Evolutionary conservation across 92 coral and sea anemone genomes (phyloP).

Genomic region (Montipora capitata): DNA sequence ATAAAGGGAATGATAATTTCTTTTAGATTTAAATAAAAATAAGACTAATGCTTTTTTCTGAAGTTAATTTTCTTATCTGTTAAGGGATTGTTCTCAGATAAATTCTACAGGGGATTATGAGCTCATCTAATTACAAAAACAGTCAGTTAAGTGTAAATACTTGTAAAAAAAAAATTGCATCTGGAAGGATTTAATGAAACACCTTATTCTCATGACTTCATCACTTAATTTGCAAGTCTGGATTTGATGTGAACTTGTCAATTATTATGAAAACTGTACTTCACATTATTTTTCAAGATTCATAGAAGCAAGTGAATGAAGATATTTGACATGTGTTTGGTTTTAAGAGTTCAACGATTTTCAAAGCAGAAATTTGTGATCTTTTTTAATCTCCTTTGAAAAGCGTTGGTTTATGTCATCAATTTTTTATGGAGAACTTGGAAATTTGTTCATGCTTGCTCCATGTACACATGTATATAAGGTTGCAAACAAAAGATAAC

Average conservation of each 20-base stretch:
- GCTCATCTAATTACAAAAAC: not conserved
- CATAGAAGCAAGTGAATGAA: not conserved
- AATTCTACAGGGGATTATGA: not conserved
- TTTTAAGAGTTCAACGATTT: not conserved
- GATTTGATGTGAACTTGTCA: not conserved
- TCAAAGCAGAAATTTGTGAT: not conserved
- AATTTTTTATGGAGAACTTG: slow-evolving; percentile 21
- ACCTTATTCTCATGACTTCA: not conserved
- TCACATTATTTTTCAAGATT: not conserved
- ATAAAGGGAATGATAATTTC: too few species aligned
- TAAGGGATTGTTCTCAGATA: not conserved
- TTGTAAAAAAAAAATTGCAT: not conserved
- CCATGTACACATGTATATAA: not conserved
- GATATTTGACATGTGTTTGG: not conserved
- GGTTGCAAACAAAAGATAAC: slow-evolving; percentile 29
- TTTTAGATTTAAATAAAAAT: too few species aligned
- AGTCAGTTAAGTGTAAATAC: not conserved
- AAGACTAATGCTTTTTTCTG: too few species aligned
- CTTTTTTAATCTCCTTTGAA: not conserved
- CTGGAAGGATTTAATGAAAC: not conserved
- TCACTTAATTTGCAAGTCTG: not conserved
- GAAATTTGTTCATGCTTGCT: not conserved
- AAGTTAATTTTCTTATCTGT: too few species aligned
- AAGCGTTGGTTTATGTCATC: slow-evolving; percentile 30
- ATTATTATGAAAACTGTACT: not conserved